These are phyloP conservation scores for Trogon melanurus DNA, from an alignment of 2,113 vertebrate genomes.

Conservation along the genomic window DNA sequence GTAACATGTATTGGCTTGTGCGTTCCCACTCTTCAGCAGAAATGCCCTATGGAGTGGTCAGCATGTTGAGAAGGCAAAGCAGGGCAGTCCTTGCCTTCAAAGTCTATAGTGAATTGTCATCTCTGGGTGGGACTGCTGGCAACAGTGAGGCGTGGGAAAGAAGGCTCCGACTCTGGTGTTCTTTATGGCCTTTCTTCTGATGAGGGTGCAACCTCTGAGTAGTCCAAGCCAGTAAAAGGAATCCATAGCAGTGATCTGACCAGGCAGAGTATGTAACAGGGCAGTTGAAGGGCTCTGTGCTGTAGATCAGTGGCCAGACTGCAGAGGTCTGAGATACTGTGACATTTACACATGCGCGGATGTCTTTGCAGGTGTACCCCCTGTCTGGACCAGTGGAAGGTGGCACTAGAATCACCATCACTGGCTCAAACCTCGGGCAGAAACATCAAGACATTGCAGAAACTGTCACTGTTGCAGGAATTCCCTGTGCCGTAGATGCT, in stretches of 20 bases:
- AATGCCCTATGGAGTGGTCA: neutral
- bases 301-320: conserved; percentile 18
- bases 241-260: neutral
- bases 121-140: neutral
- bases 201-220: neutral
- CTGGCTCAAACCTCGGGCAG: conserved; percentile 95
- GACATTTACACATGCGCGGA: conserved; percentile 30
- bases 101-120: neutral
- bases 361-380: conserved; percentile 87
- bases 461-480: conserved; percentile 88
- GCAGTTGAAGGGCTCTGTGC: neutral
- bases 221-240: neutral
- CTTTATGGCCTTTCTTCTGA: neutral
- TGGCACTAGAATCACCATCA: conserved; percentile 90
- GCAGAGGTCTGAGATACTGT: neutral
- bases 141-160: neutral
- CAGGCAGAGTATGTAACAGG: neutral
- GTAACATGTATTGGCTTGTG: conserved; percentile 41
- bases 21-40: conserved; percentile 35
- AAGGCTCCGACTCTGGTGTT: neutral
- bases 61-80: conserved; percentile 15
- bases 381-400: conserved; percentile 91
- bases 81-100: neutral
- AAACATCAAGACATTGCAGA: conserved; percentile 89
- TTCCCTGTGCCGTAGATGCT: conserved; percentile 85